Percentiles rank a stretch among this genome's conserved stretches.
phyloP scores from a whole-genome alignment of 92 coral and sea anemone species.

The Zoanthus sociatus region DNA sequence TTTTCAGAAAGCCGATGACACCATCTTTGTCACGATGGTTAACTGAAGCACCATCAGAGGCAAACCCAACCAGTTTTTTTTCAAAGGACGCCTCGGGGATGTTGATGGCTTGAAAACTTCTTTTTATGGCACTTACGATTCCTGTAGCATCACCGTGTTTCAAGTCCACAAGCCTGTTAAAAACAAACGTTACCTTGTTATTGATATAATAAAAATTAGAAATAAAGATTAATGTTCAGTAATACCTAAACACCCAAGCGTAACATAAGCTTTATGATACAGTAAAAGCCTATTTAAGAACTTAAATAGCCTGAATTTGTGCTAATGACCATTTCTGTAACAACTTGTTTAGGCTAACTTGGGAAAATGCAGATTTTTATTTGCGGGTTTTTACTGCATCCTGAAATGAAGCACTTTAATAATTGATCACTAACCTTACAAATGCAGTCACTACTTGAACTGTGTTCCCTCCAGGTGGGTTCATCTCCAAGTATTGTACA shows the following conservation, averaged over 20 bases:
- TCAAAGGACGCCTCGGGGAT: slow-evolving; percentile 64
- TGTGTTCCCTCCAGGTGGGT: slow-evolving; percentile 72
- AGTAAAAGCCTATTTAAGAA: slow-evolving; percentile 9
- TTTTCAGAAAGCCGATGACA: slow-evolving; percentile 63
- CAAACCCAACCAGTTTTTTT: slow-evolving; percentile 82
- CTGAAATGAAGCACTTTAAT: slow-evolving; percentile 14
- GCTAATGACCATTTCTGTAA: slow-evolving; percentile 14
- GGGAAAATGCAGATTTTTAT: slow-evolving; percentile 13
- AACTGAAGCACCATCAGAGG: slow-evolving; percentile 72
- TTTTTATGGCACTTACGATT: slow-evolving; percentile 68
- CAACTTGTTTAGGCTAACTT: slow-evolving; percentile 11
- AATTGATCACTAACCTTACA: slow-evolving; percentile 43
- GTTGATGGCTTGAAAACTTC: slow-evolving; percentile 64
- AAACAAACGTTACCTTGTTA: slow-evolving; percentile 4
- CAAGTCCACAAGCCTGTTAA: slow-evolving; percentile 7
- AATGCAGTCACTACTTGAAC: slow-evolving; percentile 73
- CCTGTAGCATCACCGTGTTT: slow-evolving; percentile 71
- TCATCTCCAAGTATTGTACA: slow-evolving; percentile 75
- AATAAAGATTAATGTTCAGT: slow-evolving; percentile 8
- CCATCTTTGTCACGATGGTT: slow-evolving; percentile 74
- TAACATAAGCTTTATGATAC: slow-evolving; percentile 9
- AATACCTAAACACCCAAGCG: slow-evolving; percentile 4
- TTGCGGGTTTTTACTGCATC: slow-evolving; percentile 13
- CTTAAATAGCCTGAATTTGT: slow-evolving; percentile 4
- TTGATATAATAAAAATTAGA: slow-evolving; percentile 10